A percentile compares a stretch with the other conserved stretches of the same genome.
phyloP scores from a whole-genome alignment of 2,797 vertebrate species.

The Lutra lutra region DNA sequence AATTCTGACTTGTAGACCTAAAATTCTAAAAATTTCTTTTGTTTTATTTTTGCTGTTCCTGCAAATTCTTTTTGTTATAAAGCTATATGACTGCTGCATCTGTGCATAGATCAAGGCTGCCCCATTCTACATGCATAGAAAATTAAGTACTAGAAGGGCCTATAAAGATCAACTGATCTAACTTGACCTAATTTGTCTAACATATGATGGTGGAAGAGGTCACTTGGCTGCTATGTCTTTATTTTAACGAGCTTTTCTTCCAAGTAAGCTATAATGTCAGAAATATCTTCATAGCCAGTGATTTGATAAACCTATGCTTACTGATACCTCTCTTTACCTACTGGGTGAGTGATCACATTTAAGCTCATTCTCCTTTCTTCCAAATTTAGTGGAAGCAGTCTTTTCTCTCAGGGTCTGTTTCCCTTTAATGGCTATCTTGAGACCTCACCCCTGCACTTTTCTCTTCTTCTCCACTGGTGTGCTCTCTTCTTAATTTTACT shows the following conservation, averaged over 20 bases:
- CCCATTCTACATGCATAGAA: neutral
- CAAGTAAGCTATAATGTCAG: neutral
- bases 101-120: neutral
- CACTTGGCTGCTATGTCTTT: neutral
- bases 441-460: neutral
- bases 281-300: neutral
- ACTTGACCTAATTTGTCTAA: neutral
- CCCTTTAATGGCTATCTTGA: neutral
- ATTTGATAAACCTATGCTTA: neutral
- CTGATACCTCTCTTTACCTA: neutral
- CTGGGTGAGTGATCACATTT: neutral
- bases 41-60: neutral
- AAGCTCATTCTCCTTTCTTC: neutral
- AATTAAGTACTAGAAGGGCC: neutral
- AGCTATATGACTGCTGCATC: neutral
- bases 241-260: neutral
- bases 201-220: neutral
- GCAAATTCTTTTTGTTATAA: neutral
- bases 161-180: neutral
- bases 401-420: neutral
- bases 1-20: neutral
- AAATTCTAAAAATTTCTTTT: slow-evolving; percentile 17
- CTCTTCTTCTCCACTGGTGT: neutral
- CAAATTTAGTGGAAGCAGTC: neutral
- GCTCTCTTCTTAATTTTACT: neutral